Percentiles rank a stretch among this genome's conserved stretches.
These are phyloP conservation scores for Siniperca scherzeri DNA, from an alignment of 2,797 vertebrate genomes.

Conservation along the genomic window DNA sequence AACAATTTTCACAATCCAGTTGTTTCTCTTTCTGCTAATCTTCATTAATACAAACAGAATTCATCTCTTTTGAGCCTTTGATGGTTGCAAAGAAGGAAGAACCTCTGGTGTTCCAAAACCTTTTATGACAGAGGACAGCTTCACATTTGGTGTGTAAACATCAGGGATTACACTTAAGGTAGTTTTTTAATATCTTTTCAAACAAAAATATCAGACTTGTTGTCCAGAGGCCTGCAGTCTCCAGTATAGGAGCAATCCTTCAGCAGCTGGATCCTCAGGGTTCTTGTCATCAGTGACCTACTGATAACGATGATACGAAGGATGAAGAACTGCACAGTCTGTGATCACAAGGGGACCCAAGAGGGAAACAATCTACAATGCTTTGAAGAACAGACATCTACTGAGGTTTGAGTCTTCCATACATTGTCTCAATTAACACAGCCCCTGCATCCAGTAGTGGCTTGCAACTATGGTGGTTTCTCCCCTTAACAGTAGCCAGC, in stretches of 20 bases:
- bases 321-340: neutral
- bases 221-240: neutral
- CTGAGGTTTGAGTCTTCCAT: neutral
- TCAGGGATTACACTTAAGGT: neutral
- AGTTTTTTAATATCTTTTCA: neutral
- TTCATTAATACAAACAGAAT: conserved; percentile 43
- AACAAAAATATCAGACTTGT: neutral
- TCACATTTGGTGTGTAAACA: conserved; percentile 10
- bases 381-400: neutral
- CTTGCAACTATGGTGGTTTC: neutral
- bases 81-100: neutral
- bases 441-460: too few species aligned
- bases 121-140: neutral
- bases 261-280: neutral
- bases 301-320: neutral
- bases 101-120: neutral
- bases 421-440: conserved; percentile 3
- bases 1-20: conserved; percentile 14
- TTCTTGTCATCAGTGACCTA: neutral
- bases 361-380: neutral
- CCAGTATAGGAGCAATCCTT: neutral
- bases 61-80: conserved; percentile 16
- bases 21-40: conserved; percentile 32
- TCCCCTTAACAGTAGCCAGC: neutral
- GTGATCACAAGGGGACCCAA: conserved; percentile 1